Conservation (phyloP, 1,140 invertebrate species). For the Amyelois transitella region DNA sequence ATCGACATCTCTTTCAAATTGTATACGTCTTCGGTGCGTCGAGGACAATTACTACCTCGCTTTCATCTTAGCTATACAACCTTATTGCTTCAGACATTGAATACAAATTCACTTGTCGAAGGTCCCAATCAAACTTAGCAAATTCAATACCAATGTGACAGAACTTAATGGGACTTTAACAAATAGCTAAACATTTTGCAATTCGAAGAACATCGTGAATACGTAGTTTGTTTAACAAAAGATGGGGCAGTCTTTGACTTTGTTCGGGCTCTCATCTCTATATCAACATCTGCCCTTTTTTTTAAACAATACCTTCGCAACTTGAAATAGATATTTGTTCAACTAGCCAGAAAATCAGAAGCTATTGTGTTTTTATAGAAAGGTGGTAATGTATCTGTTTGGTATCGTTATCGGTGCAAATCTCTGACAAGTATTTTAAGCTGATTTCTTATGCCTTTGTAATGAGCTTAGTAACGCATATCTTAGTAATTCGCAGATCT, state of each 20-base stretch:
- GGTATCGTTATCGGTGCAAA: conserved; percentile 18
- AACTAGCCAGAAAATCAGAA: conserved; percentile 71
- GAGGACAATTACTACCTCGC: conserved; percentile 55
- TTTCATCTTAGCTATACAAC: conserved; percentile 1
- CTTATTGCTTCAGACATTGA: conserved; percentile 14
- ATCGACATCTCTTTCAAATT: conserved; percentile 67
- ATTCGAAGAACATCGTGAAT: conserved; percentile 68
- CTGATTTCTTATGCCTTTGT: not conserved
- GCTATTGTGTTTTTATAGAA: conserved; percentile 51
- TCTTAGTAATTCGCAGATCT: not conserved
- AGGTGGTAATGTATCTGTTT: conserved; percentile 59
- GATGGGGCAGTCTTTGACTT: conserved; percentile 44
- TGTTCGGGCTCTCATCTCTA: conserved; percentile 42
- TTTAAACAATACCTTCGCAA: conserved; percentile 34
- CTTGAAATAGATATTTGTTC: conserved; percentile 69
- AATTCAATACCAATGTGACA: conserved; percentile 50
- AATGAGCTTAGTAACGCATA: not conserved
- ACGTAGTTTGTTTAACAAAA: conserved; percentile 61
- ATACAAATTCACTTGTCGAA: conserved; percentile 13
- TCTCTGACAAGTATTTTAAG: not conserved
- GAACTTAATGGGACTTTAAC: conserved; percentile 68
- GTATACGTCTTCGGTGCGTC: conserved; percentile 48
- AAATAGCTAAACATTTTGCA: conserved; percentile 71
- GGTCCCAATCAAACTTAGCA: conserved; percentile 17
- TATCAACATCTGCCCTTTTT: conserved; percentile 69